phyloP scores from a whole-genome alignment of 1,140 invertebrate species.

The Ectropis grisescens region DNA sequence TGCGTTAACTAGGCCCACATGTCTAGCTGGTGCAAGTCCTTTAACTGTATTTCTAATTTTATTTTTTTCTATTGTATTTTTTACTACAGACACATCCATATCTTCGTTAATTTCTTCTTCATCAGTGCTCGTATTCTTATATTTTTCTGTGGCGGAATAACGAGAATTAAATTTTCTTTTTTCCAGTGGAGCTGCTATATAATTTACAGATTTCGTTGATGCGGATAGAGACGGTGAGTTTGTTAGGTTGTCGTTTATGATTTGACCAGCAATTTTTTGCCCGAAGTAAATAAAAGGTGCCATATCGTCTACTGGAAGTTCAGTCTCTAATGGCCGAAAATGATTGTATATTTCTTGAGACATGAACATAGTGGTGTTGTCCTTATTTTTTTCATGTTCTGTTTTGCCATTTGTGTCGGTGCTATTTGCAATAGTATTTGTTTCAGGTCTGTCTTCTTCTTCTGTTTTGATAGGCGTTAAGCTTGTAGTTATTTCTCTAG shows the following conservation, averaged over 20 bases:
- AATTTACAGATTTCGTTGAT: conserved; percentile 67
- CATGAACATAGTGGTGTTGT: conserved; percentile 67
- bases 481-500: conserved; percentile 19
- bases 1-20: conserved; percentile 56
- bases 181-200: conserved; percentile 59
- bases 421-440: conserved; percentile 40
- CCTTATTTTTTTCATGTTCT: conserved; percentile 48
- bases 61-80: conserved; percentile 68
- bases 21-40: conserved; percentile 54
- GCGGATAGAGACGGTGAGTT: conserved; percentile 58
- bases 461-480: conserved; percentile 14
- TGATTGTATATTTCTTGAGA: conserved; percentile 75
- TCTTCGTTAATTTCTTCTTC: conserved; percentile 69
- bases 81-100: conserved; percentile 68
- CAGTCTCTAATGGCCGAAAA: conserved; percentile 73
- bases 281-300: conserved; percentile 80
- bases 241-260: conserved; percentile 56
- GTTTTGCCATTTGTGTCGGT: conserved; percentile 38
- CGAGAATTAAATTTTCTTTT: conserved; percentile 68
- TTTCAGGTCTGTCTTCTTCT: conserved; percentile 38
- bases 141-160: conserved; percentile 62
- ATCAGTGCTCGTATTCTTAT: conserved; percentile 49
- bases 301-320: conserved; percentile 76
- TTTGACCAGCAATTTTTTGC: conserved; percentile 70
- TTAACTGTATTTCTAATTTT: conserved; percentile 65